Percentiles rank a stretch among this genome's conserved stretches.
These are phyloP conservation scores for Otolemur crassicaudatus DNA, from an alignment of 2,797 vertebrate species.

Conservation along the genomic window DNA sequence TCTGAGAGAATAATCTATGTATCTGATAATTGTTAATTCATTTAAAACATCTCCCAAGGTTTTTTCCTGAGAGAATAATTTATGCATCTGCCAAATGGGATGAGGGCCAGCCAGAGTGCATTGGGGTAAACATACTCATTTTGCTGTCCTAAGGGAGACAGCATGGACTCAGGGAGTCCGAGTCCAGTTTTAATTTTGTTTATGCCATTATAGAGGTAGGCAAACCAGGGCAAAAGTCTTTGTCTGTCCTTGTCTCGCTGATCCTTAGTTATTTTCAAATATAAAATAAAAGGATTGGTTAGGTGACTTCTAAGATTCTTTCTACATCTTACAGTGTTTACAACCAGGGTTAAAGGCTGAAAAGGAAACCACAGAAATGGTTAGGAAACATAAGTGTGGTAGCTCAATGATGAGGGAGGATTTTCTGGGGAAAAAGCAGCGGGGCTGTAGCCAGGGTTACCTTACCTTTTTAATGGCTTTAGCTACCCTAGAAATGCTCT, in stretches of 20 bases:
- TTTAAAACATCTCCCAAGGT: constrained; percentile 60
- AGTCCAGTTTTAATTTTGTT: not conserved
- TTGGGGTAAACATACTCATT: not conserved
- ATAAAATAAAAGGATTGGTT: constrained; percentile 24
- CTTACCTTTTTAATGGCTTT: not conserved
- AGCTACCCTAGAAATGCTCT: not conserved
- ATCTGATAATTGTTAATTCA: constrained; percentile 57
- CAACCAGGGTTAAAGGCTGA: not conserved
- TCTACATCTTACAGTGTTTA: not conserved
- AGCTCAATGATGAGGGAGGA: not conserved
- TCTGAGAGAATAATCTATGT: not conserved
- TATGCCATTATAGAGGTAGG: not conserved
- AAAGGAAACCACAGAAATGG: not conserved
- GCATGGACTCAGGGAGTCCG: not conserved
- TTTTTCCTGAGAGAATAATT: constrained; percentile 63
- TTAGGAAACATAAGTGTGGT: not conserved
- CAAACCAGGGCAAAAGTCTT: not conserved
- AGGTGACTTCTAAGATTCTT: not conserved
- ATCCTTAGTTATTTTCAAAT: not conserved
- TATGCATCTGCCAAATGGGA: not conserved
- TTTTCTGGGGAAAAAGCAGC: not conserved
- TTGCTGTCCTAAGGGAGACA: not conserved
- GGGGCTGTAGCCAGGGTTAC: not conserved
- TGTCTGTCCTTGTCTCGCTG: not conserved
- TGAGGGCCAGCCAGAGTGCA: not conserved